A percentile compares a stretch with the other conserved stretches of the same genome.
phyloP scores from a whole-genome alignment of 2,888 invertebrate species.

The Pseudococcus longispinus region DNA sequence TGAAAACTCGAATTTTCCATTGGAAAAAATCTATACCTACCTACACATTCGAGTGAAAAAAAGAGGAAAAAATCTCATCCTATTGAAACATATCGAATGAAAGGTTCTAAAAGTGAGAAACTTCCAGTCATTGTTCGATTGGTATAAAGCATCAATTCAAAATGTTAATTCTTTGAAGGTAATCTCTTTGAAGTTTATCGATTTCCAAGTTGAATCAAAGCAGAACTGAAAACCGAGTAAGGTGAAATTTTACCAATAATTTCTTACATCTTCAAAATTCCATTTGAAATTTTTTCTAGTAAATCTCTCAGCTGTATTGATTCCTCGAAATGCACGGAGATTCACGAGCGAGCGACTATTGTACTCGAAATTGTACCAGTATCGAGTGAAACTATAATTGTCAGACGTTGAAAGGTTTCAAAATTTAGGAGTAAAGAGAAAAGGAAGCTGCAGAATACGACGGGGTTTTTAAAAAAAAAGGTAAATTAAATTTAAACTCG shows the following conservation, averaged over 20 bases:
- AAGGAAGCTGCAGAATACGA: not conserved
- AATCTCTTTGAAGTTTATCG: conserved; percentile 29
- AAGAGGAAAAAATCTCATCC: not conserved
- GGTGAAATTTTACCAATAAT: not conserved
- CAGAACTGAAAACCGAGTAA: not conserved
- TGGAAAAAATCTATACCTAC: not conserved
- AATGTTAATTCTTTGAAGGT: not conserved
- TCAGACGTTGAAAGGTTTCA: not conserved
- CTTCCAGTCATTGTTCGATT: conserved; percentile 11
- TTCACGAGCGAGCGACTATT: not conserved
- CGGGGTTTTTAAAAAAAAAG: not conserved
- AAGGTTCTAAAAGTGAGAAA: not conserved
- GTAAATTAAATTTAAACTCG: conserved; percentile 6
- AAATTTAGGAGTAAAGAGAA: not conserved
- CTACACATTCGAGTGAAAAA: not conserved
- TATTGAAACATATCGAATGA: conserved; percentile 1
- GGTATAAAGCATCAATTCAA: conserved; percentile 1
- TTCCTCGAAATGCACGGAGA: not conserved
- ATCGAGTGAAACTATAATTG: not conserved
- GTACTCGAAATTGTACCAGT: not conserved
- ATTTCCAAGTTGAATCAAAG: conserved; percentile 4
- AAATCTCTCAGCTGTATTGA: not conserved
- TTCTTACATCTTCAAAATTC: not conserved
- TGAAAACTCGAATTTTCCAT: conserved; percentile 1
- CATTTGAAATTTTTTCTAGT: not conserved